phyloP scores from a whole-genome alignment of 2,797 vertebrate genomes.

The Squalus acanthias region DNA sequence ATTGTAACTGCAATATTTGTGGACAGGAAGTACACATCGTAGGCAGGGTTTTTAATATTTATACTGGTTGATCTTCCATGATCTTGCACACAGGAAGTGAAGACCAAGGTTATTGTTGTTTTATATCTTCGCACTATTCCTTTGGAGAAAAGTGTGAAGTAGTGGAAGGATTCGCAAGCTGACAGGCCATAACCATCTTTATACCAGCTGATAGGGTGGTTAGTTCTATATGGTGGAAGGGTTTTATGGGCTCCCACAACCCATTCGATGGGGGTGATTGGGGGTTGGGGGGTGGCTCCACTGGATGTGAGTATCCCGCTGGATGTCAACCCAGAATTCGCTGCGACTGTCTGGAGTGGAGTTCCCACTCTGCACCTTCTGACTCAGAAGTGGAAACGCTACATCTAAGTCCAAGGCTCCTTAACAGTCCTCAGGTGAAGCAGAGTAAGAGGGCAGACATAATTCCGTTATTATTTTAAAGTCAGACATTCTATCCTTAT shows the following conservation, averaged over 20 bases:
- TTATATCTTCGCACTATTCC: no score
- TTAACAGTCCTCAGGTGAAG: neutral
- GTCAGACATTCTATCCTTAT: neutral
- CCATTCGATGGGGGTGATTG: neutral
- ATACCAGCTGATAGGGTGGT: no score
- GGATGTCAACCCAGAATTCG: neutral
- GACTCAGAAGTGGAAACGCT: neutral
- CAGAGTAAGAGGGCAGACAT: neutral
- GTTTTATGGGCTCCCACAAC: no score
- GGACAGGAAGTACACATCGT: no score
- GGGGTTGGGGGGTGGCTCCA: neutral
- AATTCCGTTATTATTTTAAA: neutral
- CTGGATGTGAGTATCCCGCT: neutral
- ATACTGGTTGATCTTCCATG: no score
- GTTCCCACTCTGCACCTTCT: neutral
- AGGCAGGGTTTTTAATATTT: no score
- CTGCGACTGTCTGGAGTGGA: neutral
- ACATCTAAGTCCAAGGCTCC: neutral
- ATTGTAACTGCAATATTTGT: neutral
- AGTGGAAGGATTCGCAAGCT: no score
- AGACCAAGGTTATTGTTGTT: no score
- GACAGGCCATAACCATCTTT: no score
- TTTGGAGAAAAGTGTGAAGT: no score
- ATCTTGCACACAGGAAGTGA: no score
- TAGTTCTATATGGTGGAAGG: no score